These are phyloP conservation scores for Globodera rostochiensis DNA, from an alignment of 1,140 invertebrate genomes.

Conservation along the genomic window DNA sequence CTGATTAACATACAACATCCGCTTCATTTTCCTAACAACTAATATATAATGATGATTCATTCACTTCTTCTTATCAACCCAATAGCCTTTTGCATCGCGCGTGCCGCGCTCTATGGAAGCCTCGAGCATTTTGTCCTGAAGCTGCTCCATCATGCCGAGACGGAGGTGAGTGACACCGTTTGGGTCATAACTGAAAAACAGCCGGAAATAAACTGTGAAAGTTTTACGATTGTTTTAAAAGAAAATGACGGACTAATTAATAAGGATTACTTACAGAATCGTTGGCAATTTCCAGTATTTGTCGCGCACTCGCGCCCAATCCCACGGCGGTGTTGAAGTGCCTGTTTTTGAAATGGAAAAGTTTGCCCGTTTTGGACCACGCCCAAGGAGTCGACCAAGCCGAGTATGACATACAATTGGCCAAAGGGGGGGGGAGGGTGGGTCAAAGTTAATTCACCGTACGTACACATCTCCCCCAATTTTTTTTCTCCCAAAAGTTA, in stretches of 20 bases:
- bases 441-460: too few species aligned
- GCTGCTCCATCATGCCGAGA: slow-evolving; percentile 55
- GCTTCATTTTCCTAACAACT: background rate
- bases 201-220: background rate
- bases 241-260: background rate
- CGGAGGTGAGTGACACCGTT: slow-evolving; percentile 50
- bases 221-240: too few species aligned
- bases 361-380: background rate
- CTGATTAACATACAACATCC: background rate
- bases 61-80: background rate
- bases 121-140: slow-evolving; percentile 63
- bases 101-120: slow-evolving; percentile 58
- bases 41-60: too few species aligned
- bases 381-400: too few species aligned
- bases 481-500: too few species aligned
- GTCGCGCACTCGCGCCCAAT: slow-evolving; percentile 47
- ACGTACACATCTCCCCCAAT: too few species aligned
- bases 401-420: too few species aligned
- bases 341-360: slow-evolving; percentile 29
- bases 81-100: slow-evolving; percentile 27
- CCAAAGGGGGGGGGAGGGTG: too few species aligned
- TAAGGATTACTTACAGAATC: background rate
- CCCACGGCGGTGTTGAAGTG: slow-evolving; percentile 47
- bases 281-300: slow-evolving; percentile 34
- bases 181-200: slow-evolving; percentile 39